Percentiles rank a stretch among this genome's conserved stretches.
Conservation (phyloP, 2,888 invertebrate genomes). For the Therioaphis trifolii region DNA sequence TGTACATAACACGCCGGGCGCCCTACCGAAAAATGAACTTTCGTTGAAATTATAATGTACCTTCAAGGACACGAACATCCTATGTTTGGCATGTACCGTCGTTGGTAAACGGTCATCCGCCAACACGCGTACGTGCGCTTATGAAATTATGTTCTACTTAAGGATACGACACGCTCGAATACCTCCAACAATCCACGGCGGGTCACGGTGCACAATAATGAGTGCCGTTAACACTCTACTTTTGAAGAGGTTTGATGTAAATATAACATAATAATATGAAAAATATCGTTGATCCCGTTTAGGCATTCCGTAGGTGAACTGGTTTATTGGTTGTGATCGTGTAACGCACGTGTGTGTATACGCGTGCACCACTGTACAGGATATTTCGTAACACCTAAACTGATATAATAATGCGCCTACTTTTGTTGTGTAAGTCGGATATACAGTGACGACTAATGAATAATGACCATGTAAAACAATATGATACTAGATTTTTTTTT, state of each 20-base stretch:
- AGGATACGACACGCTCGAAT: too few species aligned
- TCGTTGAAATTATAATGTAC: neutral
- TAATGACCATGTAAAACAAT: neutral
- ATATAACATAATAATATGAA: too few species aligned
- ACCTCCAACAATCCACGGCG: too few species aligned
- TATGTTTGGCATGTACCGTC: too few species aligned
- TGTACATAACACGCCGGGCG: neutral
- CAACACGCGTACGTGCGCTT: too few species aligned
- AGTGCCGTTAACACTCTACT: too few species aligned
- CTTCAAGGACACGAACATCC: neutral
- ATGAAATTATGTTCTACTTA: too few species aligned
- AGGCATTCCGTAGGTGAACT: neutral
- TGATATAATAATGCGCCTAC: neutral
- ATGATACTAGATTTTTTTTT: neutral
- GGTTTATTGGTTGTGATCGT: neutral
- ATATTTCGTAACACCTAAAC: slow-evolving; percentile 15
- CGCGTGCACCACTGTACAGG: neutral
- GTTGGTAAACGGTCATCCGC: too few species aligned
- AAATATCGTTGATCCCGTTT: neutral
- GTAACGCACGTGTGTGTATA: too few species aligned
- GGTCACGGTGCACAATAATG: too few species aligned
- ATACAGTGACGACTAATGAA: neutral
- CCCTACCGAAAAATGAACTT: neutral
- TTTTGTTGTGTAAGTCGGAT: neutral
- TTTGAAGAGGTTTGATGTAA: too few species aligned